phyloP scores from a whole-genome alignment of 1,140 invertebrate genomes.

The Chlorops oryzae region DNA sequence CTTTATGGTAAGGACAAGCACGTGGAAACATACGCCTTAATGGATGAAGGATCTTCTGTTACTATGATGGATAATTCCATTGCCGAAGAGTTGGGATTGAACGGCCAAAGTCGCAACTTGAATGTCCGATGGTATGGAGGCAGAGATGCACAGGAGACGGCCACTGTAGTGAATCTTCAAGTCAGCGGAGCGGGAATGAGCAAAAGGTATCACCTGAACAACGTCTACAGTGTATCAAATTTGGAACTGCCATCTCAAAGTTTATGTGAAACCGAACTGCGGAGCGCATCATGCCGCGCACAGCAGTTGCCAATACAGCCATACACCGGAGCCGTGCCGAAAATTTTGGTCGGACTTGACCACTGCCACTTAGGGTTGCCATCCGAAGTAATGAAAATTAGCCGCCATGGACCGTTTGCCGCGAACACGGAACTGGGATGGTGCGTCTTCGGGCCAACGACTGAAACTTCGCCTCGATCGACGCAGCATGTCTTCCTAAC shows the following conservation, averaged over 20 bases:
- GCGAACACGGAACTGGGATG: not conserved
- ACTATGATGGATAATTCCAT: slow-evolving; percentile 5
- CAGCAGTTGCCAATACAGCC: not conserved
- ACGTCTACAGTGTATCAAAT: not conserved
- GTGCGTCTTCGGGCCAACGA: not conserved
- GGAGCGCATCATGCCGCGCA: not conserved
- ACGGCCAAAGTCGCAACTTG: not conserved
- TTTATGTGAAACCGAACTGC: not conserved
- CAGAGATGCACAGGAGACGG: not conserved
- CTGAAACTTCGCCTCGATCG: too few relatives aligned
- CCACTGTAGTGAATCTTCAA: not conserved
- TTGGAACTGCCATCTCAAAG: not conserved
- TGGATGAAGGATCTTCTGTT: slow-evolving; percentile 9
- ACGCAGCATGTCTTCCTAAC: too few relatives aligned
- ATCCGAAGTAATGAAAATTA: not conserved
- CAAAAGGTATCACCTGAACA: not conserved
- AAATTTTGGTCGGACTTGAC: not conserved
- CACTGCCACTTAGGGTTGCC: not conserved
- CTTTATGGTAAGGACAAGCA: not conserved
- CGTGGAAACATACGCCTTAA: slow-evolving; percentile 2
- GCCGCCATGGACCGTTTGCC: not conserved
- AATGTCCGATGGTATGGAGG: slow-evolving; percentile 11
- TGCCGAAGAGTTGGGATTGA: not conserved
- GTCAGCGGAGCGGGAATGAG: not conserved
- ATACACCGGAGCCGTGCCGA: not conserved